Evolutionary conservation across 2,888 invertebrate genomes (phyloP).

Genomic region (Andrena flavipes): DNA sequence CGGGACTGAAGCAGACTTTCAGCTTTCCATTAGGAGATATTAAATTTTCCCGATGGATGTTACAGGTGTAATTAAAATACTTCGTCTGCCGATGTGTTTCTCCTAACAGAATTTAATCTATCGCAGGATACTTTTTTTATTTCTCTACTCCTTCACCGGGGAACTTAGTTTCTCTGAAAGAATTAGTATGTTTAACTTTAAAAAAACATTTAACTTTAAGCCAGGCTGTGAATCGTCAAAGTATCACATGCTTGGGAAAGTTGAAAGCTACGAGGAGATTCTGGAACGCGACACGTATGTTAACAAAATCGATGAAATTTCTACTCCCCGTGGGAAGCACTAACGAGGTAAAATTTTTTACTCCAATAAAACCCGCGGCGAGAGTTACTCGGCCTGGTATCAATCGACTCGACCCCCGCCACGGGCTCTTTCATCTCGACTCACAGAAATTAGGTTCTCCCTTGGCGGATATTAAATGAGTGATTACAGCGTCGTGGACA

Average conservation of each 20-base stretch:
- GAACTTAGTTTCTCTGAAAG: neutral
- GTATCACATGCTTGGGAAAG: too few species aligned
- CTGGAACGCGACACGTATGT: neutral
- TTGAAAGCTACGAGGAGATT: neutral
- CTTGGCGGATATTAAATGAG: slow-evolving; percentile 63
- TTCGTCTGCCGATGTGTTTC: neutral
- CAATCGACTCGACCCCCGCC: slow-evolving; percentile 27
- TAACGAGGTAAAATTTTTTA: slow-evolving; percentile 17
- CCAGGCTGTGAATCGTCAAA: too few species aligned
- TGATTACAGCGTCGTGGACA: slow-evolving; percentile 48
- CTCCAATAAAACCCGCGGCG: slow-evolving; percentile 1
- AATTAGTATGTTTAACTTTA: too few species aligned
- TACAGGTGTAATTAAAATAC: neutral
- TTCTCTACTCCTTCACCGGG: neutral
- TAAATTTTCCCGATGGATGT: neutral
- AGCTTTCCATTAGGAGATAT: neutral
- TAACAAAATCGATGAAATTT: neutral
- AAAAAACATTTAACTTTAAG: too few species aligned
- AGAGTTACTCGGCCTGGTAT: neutral
- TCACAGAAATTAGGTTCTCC: slow-evolving; percentile 51
- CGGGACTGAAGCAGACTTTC: neutral
- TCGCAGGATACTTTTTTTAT: neutral
- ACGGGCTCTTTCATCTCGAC: slow-evolving; percentile 45
- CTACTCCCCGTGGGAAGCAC: neutral
- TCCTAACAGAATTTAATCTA: too few species aligned